These are phyloP conservation scores for Agrochola litura DNA, from an alignment of 2,888 invertebrate genomes.

Conservation along the genomic window DNA sequence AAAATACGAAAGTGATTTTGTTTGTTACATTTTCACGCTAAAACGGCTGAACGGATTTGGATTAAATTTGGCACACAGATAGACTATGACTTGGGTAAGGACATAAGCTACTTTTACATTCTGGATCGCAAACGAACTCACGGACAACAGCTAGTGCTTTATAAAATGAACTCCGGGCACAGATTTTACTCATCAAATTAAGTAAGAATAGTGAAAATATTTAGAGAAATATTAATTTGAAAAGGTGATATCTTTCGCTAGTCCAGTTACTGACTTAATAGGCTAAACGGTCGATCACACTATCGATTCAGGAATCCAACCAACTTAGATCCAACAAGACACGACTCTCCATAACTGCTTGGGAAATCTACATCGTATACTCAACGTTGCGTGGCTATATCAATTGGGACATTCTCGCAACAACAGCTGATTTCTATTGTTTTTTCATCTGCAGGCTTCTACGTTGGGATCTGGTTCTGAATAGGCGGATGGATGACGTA, in stretches of 20 bases:
- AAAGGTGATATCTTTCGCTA: not conserved
- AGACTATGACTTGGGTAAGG: too few relatives aligned
- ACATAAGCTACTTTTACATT: too few relatives aligned
- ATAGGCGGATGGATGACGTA: conserved; percentile 54
- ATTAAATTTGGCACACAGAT: too few relatives aligned
- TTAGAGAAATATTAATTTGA: not conserved
- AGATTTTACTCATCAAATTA: too few relatives aligned
- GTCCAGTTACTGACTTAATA: not conserved
- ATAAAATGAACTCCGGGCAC: too few relatives aligned
- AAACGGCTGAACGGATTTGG: too few relatives aligned
- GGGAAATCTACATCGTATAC: conserved; percentile 48
- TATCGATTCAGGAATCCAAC: not conserved
- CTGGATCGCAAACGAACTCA: too few relatives aligned
- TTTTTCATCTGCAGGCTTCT: conserved; percentile 51
- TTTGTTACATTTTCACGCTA: too few relatives aligned
- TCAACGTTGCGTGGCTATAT: conserved; percentile 26
- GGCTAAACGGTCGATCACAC: not conserved
- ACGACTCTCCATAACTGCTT: conserved; percentile 36
- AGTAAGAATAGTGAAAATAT: too few relatives aligned
- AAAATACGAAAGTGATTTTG: too few relatives aligned
- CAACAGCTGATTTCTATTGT: conserved; percentile 61
- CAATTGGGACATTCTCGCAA: conserved; percentile 52
- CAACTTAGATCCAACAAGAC: conserved; percentile 19
- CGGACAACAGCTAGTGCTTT: too few relatives aligned
- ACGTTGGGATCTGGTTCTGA: conserved; percentile 55